Conservation (phyloP, 2,797 vertebrate species). For the Phrynocephalus vlangalii region DNA sequence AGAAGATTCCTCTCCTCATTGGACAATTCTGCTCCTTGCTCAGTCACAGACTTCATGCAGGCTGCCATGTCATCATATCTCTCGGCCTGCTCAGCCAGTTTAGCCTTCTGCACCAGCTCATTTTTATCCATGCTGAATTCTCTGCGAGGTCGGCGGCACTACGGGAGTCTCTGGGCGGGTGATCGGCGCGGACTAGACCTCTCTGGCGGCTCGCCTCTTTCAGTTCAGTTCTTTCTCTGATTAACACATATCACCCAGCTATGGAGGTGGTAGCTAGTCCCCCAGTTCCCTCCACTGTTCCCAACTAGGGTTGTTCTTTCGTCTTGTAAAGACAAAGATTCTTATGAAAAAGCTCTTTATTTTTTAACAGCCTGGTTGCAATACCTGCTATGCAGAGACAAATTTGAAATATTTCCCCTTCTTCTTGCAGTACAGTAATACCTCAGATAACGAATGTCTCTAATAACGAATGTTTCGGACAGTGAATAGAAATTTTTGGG, state of each 20-base stretch:
- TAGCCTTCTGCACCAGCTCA: slow-evolving; percentile 93
- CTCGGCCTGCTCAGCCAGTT: slow-evolving; percentile 97
- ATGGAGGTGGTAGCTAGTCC: background rate
- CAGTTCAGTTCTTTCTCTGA: too few relatives aligned
- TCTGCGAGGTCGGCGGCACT: too few relatives aligned
- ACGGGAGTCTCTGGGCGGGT: too few relatives aligned
- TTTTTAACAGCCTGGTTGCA: background rate
- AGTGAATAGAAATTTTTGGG: too few relatives aligned
- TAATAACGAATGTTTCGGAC: too few relatives aligned
- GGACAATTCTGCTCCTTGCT: slow-evolving; percentile 83
- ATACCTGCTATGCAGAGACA: background rate
- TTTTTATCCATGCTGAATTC: slow-evolving; percentile 89
- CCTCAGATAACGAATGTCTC: too few relatives aligned
- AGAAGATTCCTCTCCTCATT: slow-evolving; percentile 98
- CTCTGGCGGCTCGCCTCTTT: too few relatives aligned
- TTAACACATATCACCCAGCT: background rate
- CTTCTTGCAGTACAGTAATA: background rate
- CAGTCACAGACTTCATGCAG: slow-evolving; percentile 91
- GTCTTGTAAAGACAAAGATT: background rate
- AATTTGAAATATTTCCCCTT: background rate
- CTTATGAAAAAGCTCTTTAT: background rate
- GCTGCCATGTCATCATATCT: slow-evolving; percentile 98
- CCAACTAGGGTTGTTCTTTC: background rate
- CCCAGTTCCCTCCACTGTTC: background rate
- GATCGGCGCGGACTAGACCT: too few relatives aligned